Evolutionary conservation across 30 jellyfish, hydroid and myxozoan species (phyloP).

Genomic region (Cassiopea xamachana): DNA sequence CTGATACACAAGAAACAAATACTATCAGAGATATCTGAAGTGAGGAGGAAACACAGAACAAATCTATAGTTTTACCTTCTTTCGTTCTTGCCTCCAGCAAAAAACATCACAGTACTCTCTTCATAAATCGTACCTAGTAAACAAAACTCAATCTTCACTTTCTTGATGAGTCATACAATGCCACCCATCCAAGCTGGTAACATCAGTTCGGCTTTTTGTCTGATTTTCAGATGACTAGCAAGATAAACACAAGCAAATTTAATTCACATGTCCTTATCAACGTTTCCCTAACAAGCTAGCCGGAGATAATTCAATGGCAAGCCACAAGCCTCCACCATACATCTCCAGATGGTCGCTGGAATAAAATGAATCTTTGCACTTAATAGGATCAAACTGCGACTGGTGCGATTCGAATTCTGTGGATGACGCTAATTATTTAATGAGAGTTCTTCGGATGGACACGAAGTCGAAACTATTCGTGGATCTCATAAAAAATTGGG

Average conservation of each 20-base stretch:
- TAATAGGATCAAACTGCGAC: conserved; percentile 12
- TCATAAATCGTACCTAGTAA: background rate
- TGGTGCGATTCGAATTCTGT: conserved; percentile 26
- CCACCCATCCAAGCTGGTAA: conserved; percentile 55
- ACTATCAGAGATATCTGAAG: background rate
- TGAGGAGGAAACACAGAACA: background rate
- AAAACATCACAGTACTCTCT: background rate
- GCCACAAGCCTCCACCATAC: conserved; percentile 54
- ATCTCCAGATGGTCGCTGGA: conserved; percentile 53
- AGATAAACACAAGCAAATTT: conserved; percentile 52
- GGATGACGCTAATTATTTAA: background rate
- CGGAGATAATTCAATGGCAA: conserved; percentile 41
- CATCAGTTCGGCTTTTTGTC: conserved; percentile 44
- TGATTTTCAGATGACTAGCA: conserved; percentile 12
- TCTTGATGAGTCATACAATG: background rate
- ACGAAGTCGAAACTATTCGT: background rate
- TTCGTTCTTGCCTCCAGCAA: background rate
- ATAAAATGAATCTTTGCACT: conserved; percentile 9
- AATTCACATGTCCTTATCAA: conserved; percentile 35
- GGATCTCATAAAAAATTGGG: background rate
- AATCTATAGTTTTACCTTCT: background rate
- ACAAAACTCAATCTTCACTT: background rate
- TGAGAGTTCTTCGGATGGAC: background rate
- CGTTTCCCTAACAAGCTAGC: conserved; percentile 50
- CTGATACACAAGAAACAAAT: background rate